These are phyloP conservation scores for Drosophila suboccidentalis DNA, from an alignment of 2,888 invertebrate species.

Conservation along the genomic window DNA sequence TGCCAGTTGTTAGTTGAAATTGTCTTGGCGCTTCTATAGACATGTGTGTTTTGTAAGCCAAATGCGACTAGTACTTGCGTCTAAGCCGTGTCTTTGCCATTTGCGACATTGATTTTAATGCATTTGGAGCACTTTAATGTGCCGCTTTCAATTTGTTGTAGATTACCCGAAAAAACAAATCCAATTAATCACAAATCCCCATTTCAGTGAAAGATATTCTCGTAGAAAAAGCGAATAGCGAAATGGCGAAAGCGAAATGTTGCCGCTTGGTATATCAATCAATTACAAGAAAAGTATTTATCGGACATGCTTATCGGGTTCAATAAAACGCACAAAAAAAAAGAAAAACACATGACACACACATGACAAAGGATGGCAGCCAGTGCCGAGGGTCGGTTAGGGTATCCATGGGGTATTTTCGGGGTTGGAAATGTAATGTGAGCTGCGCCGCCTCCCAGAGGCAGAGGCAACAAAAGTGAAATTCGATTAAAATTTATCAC, in stretches of 20 bases:
- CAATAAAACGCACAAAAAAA: conserved; percentile 51
- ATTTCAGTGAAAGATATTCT: conserved; percentile 25
- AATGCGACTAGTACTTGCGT: conserved; percentile 5
- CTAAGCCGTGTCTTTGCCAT: conserved; percentile 37
- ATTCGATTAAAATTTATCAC: conserved; percentile 77
- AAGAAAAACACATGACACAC: conserved; percentile 31
- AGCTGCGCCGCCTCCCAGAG: conserved; percentile 30
- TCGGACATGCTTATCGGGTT: conserved; percentile 70
- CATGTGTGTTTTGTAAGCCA: conserved; percentile 35
- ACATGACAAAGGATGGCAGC: conserved; percentile 42
- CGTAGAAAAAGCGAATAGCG: conserved; percentile 3
- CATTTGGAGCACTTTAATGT: conserved; percentile 44
- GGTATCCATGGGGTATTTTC: not conserved
- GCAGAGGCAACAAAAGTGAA: conserved; percentile 54
- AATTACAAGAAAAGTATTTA: conserved; percentile 65
- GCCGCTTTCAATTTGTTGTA: conserved; percentile 44
- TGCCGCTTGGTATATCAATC: conserved; percentile 68
- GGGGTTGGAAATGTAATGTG: conserved; percentile 44
- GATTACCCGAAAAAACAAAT: conserved; percentile 41
- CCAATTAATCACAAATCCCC: conserved; percentile 76
- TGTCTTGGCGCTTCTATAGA: conserved; percentile 52
- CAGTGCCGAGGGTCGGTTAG: not conserved
- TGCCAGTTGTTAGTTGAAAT: conserved; percentile 61
- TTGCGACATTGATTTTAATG: conserved; percentile 39
- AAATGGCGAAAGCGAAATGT: conserved; percentile 53